A percentile compares a stretch with the other conserved stretches of the same genome.
phyloP scores from a whole-genome alignment of 2,113 vertebrate genomes.

The Casuarius casuarius region DNA sequence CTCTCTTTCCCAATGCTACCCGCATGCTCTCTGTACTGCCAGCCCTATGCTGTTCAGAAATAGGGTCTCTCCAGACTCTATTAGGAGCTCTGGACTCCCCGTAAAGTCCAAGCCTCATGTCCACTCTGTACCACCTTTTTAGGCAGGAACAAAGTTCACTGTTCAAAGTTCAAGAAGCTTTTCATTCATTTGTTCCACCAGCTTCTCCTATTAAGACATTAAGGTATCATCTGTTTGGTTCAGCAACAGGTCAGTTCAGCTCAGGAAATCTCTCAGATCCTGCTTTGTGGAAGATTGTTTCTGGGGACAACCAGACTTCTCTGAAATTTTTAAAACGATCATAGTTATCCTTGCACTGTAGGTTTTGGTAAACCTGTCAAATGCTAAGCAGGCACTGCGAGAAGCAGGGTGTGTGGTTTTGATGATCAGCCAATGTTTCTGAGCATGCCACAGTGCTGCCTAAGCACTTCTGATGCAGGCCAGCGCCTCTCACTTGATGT shows the following conservation, averaged over 20 bases:
- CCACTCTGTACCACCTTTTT: not conserved
- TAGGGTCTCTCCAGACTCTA: not conserved
- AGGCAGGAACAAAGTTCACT: not conserved
- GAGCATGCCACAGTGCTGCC: not conserved
- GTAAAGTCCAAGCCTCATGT: not conserved
- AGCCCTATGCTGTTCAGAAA: not conserved
- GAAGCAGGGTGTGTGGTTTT: not conserved
- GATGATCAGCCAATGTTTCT: not conserved
- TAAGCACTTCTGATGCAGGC: not conserved
- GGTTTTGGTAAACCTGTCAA: not conserved
- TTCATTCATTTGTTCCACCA: not conserved
- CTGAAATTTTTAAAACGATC: not conserved
- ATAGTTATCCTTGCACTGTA: not conserved
- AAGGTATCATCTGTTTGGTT: not conserved
- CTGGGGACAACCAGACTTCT: not conserved
- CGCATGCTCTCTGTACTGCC: not conserved
- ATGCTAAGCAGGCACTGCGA: not conserved
- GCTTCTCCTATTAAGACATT: not conserved
- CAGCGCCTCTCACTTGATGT: not conserved
- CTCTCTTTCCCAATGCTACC: not conserved
- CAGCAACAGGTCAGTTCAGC: not conserved
- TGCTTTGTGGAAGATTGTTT: not conserved
- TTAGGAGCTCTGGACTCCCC: not conserved
- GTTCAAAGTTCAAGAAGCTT: not conserved
- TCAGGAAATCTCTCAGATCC: not conserved